phyloP scores from a whole-genome alignment of 2,888 invertebrate genomes.

The Xylota segnis region DNA sequence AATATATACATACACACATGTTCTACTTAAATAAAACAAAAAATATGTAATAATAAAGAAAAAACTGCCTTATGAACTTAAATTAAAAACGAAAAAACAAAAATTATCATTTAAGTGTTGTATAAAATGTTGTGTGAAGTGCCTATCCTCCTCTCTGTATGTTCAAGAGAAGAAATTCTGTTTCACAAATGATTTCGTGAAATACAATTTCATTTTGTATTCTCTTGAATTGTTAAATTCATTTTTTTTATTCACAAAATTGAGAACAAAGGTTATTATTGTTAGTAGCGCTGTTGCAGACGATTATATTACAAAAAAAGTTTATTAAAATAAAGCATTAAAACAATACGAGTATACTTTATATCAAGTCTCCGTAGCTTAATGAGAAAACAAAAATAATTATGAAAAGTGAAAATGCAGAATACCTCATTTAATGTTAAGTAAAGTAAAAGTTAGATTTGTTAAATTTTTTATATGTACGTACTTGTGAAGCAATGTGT shows the following conservation, averaged over 20 bases:
- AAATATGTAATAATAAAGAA: slow-evolving; percentile 64
- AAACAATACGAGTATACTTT: not conserved
- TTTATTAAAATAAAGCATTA: too few species aligned
- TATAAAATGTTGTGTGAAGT: slow-evolving; percentile 54
- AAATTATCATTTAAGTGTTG: slow-evolving; percentile 52
- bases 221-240: too few species aligned
- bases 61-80: slow-evolving; percentile 68
- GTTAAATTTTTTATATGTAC: slow-evolving; percentile 19
- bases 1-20: slow-evolving; percentile 46
- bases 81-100: slow-evolving; percentile 36
- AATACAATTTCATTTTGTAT: too few species aligned
- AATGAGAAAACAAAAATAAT: slow-evolving; percentile 6
- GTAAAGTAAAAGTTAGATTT: slow-evolving; percentile 24
- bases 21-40: slow-evolving; percentile 19
- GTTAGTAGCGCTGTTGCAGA: too few species aligned
- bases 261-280: not conserved
- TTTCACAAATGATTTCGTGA: not conserved
- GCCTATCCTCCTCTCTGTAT: slow-evolving; percentile 46
- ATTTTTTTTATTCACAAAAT: too few species aligned
- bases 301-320: too few species aligned
- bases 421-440: slow-evolving; percentile 65
- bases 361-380: not conserved
- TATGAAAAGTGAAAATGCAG: slow-evolving; percentile 11
- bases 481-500: not conserved
- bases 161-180: slow-evolving; percentile 16